These are phyloP conservation scores for Salvelinus namaycush DNA, from an alignment of 2,113 vertebrate genomes.

Conservation along the genomic window DNA sequence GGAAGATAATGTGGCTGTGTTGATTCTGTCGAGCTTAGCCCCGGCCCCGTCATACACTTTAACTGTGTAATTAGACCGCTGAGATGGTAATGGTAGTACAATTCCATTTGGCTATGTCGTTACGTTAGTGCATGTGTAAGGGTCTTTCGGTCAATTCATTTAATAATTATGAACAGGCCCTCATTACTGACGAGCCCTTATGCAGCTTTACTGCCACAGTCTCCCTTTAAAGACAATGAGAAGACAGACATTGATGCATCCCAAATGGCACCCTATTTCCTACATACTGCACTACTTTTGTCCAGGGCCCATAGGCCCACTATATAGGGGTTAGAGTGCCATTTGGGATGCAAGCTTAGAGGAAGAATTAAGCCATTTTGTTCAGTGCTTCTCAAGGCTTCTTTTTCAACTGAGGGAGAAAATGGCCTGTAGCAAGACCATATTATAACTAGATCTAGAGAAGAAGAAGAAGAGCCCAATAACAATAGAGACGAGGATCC, in stretches of 20 bases:
- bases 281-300: too few species aligned
- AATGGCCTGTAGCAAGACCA: constrained; percentile 17
- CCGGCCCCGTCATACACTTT: constrained; percentile 45
- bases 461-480: constrained; percentile 12
- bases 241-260: constrained; percentile 2
- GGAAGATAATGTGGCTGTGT: constrained; percentile 29
- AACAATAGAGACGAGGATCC: constrained; percentile 42
- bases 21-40: constrained; percentile 46
- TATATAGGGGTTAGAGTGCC: too few species aligned
- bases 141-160: constrained; percentile 66
- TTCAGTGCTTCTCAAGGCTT: constrained; percentile 30
- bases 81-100: constrained; percentile 55
- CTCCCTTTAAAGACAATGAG: constrained; percentile 48
- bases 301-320: too few species aligned
- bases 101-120: constrained; percentile 65
- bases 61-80: constrained; percentile 57
- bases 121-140: constrained; percentile 59
- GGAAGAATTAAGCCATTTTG: constrained; percentile 36
- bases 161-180: constrained; percentile 62
- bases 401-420: constrained; percentile 23
- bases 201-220: constrained; percentile 23
- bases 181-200: constrained; percentile 46
- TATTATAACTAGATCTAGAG: constrained; percentile 17
- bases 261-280: too few species aligned
- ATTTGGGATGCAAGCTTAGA: too few species aligned